Conservation (phyloP, 2,888 invertebrate genomes). For the Acrobasis consociella region DNA sequence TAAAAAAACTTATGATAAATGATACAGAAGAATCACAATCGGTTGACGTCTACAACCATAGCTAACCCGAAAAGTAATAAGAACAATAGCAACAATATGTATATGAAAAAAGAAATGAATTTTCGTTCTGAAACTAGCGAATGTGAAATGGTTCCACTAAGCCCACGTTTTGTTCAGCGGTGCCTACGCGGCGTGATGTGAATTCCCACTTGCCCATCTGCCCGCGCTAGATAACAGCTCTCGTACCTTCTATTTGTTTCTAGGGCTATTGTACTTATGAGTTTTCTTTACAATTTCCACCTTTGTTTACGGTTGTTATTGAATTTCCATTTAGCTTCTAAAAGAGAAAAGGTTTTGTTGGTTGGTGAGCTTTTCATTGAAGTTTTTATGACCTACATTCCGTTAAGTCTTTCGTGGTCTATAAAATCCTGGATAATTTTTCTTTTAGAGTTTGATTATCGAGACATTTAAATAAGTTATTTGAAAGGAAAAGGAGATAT, state of each 20-base stretch:
- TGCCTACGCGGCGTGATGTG: conserved; percentile 32
- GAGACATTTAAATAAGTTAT: too few relatives aligned
- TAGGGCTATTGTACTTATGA: conserved; percentile 2
- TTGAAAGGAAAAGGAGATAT: too few relatives aligned
- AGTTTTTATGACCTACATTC: too few relatives aligned
- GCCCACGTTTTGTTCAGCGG: conserved; percentile 3
- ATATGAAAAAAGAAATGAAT: background rate
- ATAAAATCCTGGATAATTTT: too few relatives aligned
- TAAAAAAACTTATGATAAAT: too few relatives aligned
- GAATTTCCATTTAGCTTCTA: background rate
- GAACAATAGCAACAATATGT: too few relatives aligned
- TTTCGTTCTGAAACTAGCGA: background rate
- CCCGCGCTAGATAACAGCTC: conserved; percentile 41
- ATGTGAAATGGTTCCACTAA: background rate
- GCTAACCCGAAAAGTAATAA: too few relatives aligned
- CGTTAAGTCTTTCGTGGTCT: too few relatives aligned
- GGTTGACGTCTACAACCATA: too few relatives aligned
- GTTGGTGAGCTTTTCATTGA: background rate
- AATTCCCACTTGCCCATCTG: conserved; percentile 52
- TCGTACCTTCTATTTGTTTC: conserved; percentile 13
- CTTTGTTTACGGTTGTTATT: background rate
- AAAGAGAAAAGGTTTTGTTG: background rate
- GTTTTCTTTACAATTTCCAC: background rate
- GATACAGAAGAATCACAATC: too few relatives aligned
- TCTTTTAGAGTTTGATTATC: too few relatives aligned